Conservation (phyloP, 1,140 invertebrate genomes). For the Aleiodes sp. region DNA sequence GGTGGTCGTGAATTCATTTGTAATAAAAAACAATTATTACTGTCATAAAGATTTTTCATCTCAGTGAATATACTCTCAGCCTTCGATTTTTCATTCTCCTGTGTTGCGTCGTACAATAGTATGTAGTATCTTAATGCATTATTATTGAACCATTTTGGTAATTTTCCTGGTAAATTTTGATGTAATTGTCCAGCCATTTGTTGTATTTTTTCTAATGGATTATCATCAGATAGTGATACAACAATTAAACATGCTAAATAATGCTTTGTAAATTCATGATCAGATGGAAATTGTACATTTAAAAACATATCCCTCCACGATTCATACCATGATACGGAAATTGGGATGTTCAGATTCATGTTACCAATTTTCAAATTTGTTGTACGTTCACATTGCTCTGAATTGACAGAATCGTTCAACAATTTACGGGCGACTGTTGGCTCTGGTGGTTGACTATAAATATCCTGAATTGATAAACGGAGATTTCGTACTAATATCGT, state of each 20-base stretch:
- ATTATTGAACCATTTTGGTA: conserved; percentile 91
- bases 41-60: conserved; percentile 86
- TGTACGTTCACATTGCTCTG: conserved; percentile 74
- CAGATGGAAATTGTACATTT: conserved; percentile 87
- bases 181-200: conserved; percentile 81
- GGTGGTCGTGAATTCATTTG: conserved; percentile 83
- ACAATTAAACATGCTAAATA: conserved; percentile 91
- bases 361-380: conserved; percentile 65
- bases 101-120: conserved; percentile 85
- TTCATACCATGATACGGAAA: conserved; percentile 93
- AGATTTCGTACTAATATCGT: conserved; percentile 79
- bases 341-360: conserved; percentile 73
- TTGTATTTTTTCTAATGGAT: conserved; percentile 82
- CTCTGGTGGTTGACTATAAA: conserved; percentile 82
- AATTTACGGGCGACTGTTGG: conserved; percentile 85
- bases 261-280: conserved; percentile 96
- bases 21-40: conserved; percentile 85
- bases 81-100: conserved; percentile 69
- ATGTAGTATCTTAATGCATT: conserved; percentile 89
- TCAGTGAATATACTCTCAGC: conserved; percentile 84
- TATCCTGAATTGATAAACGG: conserved; percentile 83
- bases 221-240: conserved; percentile 82
- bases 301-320: conserved; percentile 93
- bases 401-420: conserved; percentile 85
- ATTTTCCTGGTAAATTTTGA: conserved; percentile 78